Percentiles rank a stretch among this genome's conserved stretches.
Evolutionary conservation across 2,797 vertebrate species (phyloP).

Genomic region (Tamandua tetradactyla): DNA sequence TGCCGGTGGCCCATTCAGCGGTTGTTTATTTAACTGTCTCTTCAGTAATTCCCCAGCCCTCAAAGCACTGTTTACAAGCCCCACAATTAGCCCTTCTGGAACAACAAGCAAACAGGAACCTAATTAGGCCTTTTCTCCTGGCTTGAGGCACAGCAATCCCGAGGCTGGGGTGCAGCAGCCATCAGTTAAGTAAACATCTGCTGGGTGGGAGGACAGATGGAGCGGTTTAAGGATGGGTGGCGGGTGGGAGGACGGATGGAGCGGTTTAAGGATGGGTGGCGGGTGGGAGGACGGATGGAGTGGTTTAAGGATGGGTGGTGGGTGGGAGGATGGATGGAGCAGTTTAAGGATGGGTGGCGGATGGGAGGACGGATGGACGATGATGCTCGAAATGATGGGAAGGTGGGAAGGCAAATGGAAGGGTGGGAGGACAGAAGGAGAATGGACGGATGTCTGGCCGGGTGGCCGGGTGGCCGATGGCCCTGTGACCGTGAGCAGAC

Average conservation of each 20-base stretch:
- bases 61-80: slow-evolving; percentile 76
- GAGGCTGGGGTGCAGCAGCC: neutral
- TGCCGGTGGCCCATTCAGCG: neutral
- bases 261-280: rapidly evolving
- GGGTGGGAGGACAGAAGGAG: neutral
- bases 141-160: neutral
- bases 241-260: neutral
- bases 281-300: neutral
- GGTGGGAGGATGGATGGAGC: no score
- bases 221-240: no score
- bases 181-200: neutral
- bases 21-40: slow-evolving; percentile 76
- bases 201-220: neutral
- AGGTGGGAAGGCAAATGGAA: neutral
- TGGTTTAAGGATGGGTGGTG: neutral
- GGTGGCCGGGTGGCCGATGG: neutral
- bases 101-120: slow-evolving; percentile 71
- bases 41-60: slow-evolving; percentile 65
- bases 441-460: no score
- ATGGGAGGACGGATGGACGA: neutral
- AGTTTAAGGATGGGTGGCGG: no score
- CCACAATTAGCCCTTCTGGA: slow-evolving; percentile 76
- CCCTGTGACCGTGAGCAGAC: neutral
- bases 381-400: neutral
- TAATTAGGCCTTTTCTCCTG: slow-evolving; percentile 58